phyloP scores from a whole-genome alignment of 2,888 invertebrate species.

The Neuroscelio doddi region DNA sequence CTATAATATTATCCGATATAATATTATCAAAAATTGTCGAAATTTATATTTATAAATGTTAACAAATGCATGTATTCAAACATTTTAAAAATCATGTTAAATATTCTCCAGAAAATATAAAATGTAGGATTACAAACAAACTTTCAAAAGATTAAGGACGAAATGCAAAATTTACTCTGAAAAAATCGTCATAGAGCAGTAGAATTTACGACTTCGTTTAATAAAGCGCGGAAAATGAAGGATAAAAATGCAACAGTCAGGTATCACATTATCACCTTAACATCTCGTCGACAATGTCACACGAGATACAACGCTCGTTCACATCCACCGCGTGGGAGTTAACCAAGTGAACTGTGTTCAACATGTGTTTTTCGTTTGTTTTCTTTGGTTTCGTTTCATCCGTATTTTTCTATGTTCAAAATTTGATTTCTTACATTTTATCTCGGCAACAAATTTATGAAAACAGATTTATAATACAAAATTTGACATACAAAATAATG shows the following conservation, averaged over 20 bases:
- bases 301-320: conserved; percentile 49
- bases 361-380: conserved; percentile 34
- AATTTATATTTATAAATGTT: too few species aligned
- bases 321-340: conserved; percentile 48
- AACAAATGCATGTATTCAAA: too few species aligned
- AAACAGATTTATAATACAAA: too few species aligned
- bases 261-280: conserved; percentile 44
- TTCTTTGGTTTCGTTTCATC: conserved; percentile 7
- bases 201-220: conserved; percentile 19
- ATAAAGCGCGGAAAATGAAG: conserved; percentile 22
- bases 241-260: conserved; percentile 23
- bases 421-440: too few species aligned
- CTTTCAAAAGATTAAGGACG: conserved; percentile 4
- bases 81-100: too few species aligned
- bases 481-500: too few species aligned
- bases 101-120: conserved; percentile 17
- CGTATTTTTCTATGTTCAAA: conserved; percentile 7
- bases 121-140: conserved; percentile 21
- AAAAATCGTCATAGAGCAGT: conserved; percentile 20
- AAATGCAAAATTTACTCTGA: conserved; percentile 22
- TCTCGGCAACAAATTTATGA: conserved; percentile 1
- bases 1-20: too few species aligned
- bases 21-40: too few species aligned
- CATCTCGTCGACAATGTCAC: conserved; percentile 43
- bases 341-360: conserved; percentile 43